These are phyloP conservation scores for Puntigrus tetrazona DNA, from an alignment of 2,113 vertebrate species.

Conservation along the genomic window DNA sequence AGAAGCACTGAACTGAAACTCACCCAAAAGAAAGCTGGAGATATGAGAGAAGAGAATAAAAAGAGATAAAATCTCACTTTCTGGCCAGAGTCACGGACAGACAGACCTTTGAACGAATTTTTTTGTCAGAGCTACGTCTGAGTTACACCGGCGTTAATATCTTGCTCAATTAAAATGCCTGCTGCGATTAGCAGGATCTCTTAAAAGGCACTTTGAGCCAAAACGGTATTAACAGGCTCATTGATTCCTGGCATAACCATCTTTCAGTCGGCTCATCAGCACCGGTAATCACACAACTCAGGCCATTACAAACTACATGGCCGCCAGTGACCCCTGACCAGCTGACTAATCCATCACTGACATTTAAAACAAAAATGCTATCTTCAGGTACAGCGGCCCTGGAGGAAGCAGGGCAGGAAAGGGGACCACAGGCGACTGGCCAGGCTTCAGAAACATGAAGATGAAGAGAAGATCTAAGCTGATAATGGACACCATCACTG, in stretches of 20 bases:
- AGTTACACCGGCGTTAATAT: constrained; percentile 35
- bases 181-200: constrained; percentile 44
- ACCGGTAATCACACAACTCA: constrained; percentile 32
- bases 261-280: constrained; percentile 45
- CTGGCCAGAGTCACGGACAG: background rate
- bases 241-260: constrained; percentile 50
- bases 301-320: constrained; percentile 39
- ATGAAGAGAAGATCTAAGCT: background rate
- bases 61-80: constrained; percentile 6
- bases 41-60: background rate
- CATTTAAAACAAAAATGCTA: constrained; percentile 24
- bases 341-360: constrained; percentile 40
- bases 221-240: constrained; percentile 51
- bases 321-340: constrained; percentile 22
- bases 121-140: constrained; percentile 10
- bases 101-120: background rate
- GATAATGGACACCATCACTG: no score
- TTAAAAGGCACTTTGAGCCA: constrained; percentile 52
- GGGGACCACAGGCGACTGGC: background rate
- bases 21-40: constrained; percentile 4
- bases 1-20: background rate
- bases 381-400: constrained; percentile 10
- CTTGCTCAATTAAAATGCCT: constrained; percentile 46
- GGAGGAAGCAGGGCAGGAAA: background rate
- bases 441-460: background rate